phyloP scores from a whole-genome alignment of 1,140 invertebrate genomes.

The Atta colombica region DNA sequence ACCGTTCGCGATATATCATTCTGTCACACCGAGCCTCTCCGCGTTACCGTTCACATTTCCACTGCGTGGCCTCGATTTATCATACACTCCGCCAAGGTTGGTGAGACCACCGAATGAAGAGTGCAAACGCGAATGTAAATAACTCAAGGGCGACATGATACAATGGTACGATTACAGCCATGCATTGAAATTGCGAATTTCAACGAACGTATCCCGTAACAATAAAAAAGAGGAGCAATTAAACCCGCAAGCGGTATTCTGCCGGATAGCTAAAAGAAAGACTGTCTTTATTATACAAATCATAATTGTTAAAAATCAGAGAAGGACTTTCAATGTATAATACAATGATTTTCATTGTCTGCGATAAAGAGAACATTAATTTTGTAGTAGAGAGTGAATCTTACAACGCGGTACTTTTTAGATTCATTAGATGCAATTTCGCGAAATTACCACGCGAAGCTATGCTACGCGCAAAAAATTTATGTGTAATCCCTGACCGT shows the following conservation, averaged over 20 bases:
- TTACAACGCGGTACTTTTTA: too few relatives aligned
- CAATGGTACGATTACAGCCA: constrained; percentile 31
- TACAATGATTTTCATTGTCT: constrained; percentile 37
- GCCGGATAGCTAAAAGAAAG: background rate
- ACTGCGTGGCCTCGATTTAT: constrained; percentile 43
- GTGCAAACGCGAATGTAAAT: constrained; percentile 41
- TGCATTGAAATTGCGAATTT: constrained; percentile 14
- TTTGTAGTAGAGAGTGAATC: background rate
- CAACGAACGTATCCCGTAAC: background rate
- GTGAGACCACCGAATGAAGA: constrained; percentile 28
- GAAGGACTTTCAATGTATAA: background rate
- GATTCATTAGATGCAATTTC: background rate
- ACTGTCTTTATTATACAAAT: background rate
- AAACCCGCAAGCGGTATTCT: background rate
- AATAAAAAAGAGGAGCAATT: constrained; percentile 32
- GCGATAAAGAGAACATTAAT: constrained; percentile 26
- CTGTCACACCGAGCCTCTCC: constrained; percentile 5
- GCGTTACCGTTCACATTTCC: background rate
- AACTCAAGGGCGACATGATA: constrained; percentile 44
- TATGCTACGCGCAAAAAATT: background rate
- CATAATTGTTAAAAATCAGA: constrained; percentile 34
- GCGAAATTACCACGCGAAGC: constrained; percentile 1
- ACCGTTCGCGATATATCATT: constrained; percentile 53
- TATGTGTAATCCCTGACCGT: background rate
- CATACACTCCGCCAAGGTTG: constrained; percentile 47